A percentile compares a stretch with the other conserved stretches of the same genome.
These are phyloP conservation scores for Macropis europaea DNA, from an alignment of 2,888 invertebrate genomes.

Conservation along the genomic window DNA sequence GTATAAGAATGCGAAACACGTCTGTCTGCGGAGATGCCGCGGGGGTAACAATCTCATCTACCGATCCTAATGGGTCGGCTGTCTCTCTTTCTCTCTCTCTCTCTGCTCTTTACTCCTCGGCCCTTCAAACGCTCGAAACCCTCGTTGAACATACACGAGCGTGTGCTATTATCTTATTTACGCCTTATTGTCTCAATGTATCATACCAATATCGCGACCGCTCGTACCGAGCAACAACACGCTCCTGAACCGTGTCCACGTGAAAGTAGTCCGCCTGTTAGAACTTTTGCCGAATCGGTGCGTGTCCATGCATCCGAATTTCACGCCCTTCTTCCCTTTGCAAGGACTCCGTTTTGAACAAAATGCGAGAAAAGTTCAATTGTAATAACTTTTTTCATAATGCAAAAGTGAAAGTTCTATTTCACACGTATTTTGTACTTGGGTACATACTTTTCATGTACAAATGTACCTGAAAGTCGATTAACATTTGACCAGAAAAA, in stretches of 20 bases:
- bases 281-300: background rate
- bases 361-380: no score
- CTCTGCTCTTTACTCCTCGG: constrained; percentile 33
- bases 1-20: constrained; percentile 69
- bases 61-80: constrained; percentile 70
- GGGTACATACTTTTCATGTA: no score
- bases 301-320: no score
- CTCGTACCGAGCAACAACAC: constrained; percentile 59
- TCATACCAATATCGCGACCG: constrained; percentile 75
- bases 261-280: constrained; percentile 21
- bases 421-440: no score
- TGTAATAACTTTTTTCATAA: no score
- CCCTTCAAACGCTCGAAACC: constrained; percentile 69
- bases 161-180: constrained; percentile 78
- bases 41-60: constrained; percentile 78
- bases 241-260: constrained; percentile 43
- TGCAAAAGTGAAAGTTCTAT: no score
- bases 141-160: constrained; percentile 68
- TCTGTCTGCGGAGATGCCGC: constrained; percentile 70
- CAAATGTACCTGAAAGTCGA: no score
- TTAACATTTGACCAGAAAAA: no score
- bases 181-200: constrained; percentile 79
- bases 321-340: no score
- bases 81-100: constrained; percentile 40
- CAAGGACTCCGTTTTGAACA: no score